Evolutionary conservation across 2,888 invertebrate genomes (phyloP).

Genomic region (Acrobasis repandana): DNA sequence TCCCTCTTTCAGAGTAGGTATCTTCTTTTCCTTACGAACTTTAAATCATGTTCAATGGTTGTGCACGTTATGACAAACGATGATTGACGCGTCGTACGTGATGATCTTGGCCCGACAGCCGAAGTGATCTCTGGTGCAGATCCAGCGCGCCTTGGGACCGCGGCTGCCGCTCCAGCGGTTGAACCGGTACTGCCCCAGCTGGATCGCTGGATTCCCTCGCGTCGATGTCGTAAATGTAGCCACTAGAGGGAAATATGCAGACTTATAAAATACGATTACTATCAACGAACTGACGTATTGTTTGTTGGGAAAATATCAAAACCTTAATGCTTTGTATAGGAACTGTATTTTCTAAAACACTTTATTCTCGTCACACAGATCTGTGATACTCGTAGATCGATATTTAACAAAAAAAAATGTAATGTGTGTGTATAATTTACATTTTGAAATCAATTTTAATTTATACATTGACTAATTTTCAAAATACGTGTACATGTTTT

Average conservation of each 20-base stretch:
- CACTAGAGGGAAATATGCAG: constrained; percentile 29
- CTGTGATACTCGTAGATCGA: too few relatives aligned
- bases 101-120: constrained; percentile 40
- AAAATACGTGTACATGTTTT: too few relatives aligned
- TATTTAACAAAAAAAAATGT: too few relatives aligned
- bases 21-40: too few relatives aligned
- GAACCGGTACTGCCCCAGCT: constrained; percentile 44
- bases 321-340: too few relatives aligned
- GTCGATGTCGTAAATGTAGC: constrained; percentile 41
- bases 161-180: constrained; percentile 37
- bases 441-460: too few relatives aligned
- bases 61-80: constrained; percentile 24
- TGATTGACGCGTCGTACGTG: constrained; percentile 37
- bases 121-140: constrained; percentile 33
- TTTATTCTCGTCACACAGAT: too few relatives aligned
- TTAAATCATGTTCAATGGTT: constrained; percentile 31
- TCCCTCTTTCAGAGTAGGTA: not conserved
- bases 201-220: constrained; percentile 44
- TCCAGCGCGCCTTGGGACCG: constrained; percentile 40
- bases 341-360: too few relatives aligned
- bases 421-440: too few relatives aligned
- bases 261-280: not conserved
- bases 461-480: too few relatives aligned
- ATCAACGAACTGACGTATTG: not conserved
- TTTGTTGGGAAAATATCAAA: not conserved